Percentiles rank a stretch among this genome's conserved stretches.
Conservation (phyloP, 2,113 vertebrate species). For the Dendropsophus ebraccatus region DNA sequence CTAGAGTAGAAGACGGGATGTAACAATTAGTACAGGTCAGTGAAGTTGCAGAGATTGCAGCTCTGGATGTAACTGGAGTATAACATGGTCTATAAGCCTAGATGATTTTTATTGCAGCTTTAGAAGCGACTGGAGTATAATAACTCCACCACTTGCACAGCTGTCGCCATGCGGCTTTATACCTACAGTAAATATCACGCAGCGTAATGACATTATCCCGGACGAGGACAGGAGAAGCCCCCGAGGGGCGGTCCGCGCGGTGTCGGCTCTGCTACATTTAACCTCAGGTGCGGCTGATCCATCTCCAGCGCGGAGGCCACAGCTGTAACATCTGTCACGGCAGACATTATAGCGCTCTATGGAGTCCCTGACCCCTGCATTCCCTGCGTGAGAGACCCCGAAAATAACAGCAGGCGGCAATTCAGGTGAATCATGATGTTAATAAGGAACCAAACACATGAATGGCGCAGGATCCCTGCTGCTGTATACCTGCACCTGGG, state of each 20-base stretch:
- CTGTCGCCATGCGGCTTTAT: no score
- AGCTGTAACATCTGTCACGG: neutral
- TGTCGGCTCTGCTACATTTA: neutral
- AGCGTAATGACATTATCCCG: neutral
- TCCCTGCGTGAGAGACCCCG: neutral
- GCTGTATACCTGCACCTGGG: neutral
- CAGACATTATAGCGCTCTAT: neutral
- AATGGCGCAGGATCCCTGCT: neutral
- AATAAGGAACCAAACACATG: neutral
- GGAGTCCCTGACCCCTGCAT: neutral
- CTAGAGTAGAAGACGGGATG: no score
- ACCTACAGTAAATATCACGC: no score
- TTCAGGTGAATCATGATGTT: neutral
- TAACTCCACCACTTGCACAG: no score
- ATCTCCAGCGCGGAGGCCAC: neutral
- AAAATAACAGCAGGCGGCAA: neutral
- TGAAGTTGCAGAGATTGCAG: no score
- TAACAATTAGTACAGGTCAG: no score
- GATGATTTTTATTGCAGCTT: no score
- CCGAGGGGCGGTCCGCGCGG: neutral
- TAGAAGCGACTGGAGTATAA: no score
- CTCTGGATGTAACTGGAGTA: no score
- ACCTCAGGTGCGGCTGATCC: neutral
- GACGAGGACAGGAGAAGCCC: neutral
- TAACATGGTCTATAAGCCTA: no score